A percentile compares a stretch with the other conserved stretches of the same genome.
phyloP scores from a whole-genome alignment of 2,888 invertebrate species.

The Aphidoletes aphidimyza region DNA sequence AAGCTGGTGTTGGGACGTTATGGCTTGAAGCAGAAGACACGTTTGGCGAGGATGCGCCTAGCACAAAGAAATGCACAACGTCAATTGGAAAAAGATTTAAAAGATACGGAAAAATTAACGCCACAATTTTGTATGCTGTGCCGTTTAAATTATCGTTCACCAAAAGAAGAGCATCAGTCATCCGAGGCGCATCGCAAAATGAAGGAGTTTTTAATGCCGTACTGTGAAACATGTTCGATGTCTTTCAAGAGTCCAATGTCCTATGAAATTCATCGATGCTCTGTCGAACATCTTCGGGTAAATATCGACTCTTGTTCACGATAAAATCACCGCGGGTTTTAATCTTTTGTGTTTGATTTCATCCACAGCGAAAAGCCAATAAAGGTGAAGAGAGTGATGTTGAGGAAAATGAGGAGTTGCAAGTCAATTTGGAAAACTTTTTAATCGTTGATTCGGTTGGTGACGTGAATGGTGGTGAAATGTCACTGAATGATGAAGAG shows the following conservation, averaged over 20 bases:
- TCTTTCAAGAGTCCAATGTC: slow-evolving; percentile 86
- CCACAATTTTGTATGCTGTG: slow-evolving; percentile 80
- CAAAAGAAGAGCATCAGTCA: slow-evolving; percentile 80
- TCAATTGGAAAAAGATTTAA: slow-evolving; percentile 77
- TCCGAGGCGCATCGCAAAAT: slow-evolving; percentile 85
- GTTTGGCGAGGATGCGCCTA: slow-evolving; percentile 80
- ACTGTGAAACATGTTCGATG: slow-evolving; percentile 80
- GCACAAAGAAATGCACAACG: slow-evolving; percentile 84
- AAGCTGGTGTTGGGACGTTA: slow-evolving; percentile 79
- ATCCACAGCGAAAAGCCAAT: slow-evolving; percentile 69
- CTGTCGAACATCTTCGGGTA: slow-evolving; percentile 84
- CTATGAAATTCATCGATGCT: slow-evolving; percentile 85
- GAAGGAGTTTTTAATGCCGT: slow-evolving; percentile 86
- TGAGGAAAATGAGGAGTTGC: slow-evolving; percentile 74
- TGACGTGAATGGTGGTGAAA: slow-evolving; percentile 77
- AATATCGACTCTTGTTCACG: too few species aligned
- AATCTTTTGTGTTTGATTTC: neutral
- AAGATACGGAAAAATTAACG: slow-evolving; percentile 70
- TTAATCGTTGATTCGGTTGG: slow-evolving; percentile 91
- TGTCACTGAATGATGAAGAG: slow-evolving; percentile 56
- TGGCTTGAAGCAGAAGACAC: slow-evolving; percentile 78
- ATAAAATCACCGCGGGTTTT: neutral
- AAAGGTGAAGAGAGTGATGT: slow-evolving; percentile 71
- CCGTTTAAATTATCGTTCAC: slow-evolving; percentile 79
- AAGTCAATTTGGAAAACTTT: slow-evolving; percentile 83